A percentile compares a stretch with the other conserved stretches of the same genome.
These are phyloP conservation scores for Petrolisthes cinctipes DNA, from an alignment of 2,888 invertebrate genomes.

Conservation along the genomic window DNA sequence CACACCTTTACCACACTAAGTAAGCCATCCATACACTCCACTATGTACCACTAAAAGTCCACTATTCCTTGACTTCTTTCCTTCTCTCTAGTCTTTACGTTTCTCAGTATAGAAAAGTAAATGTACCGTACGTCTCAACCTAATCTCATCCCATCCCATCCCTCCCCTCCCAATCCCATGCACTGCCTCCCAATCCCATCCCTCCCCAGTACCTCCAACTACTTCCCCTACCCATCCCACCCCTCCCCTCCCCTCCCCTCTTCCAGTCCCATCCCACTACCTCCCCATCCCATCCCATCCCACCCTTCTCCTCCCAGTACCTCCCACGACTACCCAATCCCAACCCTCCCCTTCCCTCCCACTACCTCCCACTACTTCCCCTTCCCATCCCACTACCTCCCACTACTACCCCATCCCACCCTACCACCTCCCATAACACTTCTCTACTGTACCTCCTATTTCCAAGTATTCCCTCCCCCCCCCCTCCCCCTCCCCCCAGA, in stretches of 20 bases:
- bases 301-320: not conserved
- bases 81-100: not conserved
- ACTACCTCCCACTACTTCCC: not conserved
- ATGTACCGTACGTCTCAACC: no score
- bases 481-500: not conserved
- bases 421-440: not conserved
- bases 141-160: no score
- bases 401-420: not conserved
- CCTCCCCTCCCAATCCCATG: not conserved
- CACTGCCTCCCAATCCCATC: not conserved
- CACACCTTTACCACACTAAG: no score
- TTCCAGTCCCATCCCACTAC: not conserved
- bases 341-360: not conserved
- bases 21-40: not conserved
- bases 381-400: not conserved
- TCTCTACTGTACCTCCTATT: not conserved
- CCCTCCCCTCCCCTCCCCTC: slow-evolving; percentile 3
- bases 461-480: not conserved
- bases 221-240: not conserved
- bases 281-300: not conserved
- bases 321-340: not conserved
- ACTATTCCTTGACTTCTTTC: not conserved
- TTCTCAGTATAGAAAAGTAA: no score
- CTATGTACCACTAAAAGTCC: not conserved
- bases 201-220: not conserved